Conservation (phyloP, 2,888 invertebrate species). For the Cataglyphis livida region DNA sequence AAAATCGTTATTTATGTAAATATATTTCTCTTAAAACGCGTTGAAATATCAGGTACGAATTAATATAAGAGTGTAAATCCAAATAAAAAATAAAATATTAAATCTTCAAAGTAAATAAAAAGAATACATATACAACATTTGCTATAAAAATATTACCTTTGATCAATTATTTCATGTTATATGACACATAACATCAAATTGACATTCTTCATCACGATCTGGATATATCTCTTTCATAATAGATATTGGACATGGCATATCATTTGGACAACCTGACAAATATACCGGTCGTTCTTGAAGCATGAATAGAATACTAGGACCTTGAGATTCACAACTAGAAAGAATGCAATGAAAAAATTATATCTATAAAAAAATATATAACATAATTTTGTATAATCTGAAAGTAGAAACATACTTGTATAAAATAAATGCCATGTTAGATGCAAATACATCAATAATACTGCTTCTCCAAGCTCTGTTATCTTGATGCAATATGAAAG, state of each 20-base stretch:
- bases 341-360: slow-evolving; percentile 9
- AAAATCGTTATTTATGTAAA: not conserved
- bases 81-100: too few species aligned
- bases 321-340: slow-evolving; percentile 86
- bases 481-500: slow-evolving; percentile 85
- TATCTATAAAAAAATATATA: not conserved
- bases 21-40: too few species aligned
- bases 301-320: slow-evolving; percentile 87
- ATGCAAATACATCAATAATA: slow-evolving; percentile 92
- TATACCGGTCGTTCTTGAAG: slow-evolving; percentile 91
- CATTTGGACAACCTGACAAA: slow-evolving; percentile 89
- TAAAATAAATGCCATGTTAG: slow-evolving; percentile 92
- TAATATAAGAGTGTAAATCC: too few species aligned
- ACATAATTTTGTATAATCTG: slow-evolving; percentile 1
- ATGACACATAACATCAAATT: slow-evolving; percentile 89
- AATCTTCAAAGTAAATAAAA: not conserved
- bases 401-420: slow-evolving; percentile 87
- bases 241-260: slow-evolving; percentile 88
- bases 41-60: too few species aligned
- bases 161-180: not conserved
- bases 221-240: slow-evolving; percentile 87
- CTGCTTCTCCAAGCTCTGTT: slow-evolving; percentile 86
- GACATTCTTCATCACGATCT: slow-evolving; percentile 89
- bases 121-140: not conserved
- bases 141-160: not conserved